Evolutionary conservation across 2,113 vertebrate genomes (phyloP).

Genomic region (Dasypus novemcinctus): DNA sequence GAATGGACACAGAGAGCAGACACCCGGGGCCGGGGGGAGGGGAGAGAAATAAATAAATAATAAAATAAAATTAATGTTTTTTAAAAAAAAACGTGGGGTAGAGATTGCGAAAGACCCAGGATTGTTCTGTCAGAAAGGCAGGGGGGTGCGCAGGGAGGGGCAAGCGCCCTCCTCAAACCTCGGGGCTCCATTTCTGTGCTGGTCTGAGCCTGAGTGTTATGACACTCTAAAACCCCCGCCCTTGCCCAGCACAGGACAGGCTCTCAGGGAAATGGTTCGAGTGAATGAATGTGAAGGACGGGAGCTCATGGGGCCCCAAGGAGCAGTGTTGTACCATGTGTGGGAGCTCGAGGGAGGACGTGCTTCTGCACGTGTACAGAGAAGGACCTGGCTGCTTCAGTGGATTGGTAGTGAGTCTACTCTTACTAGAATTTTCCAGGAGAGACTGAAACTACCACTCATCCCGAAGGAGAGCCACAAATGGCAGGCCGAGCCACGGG

Average conservation of each 20-base stretch:
- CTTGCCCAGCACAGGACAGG: neutral
- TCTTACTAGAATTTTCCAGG: neutral
- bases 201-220: neutral
- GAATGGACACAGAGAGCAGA: too few species aligned
- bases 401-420: neutral
- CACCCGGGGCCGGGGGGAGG: too few species aligned
- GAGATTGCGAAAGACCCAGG: neutral
- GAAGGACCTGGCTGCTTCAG: neutral
- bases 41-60: too few species aligned
- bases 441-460: neutral
- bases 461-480: neutral
- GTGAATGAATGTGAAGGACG: neutral
- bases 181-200: neutral
- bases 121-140: neutral
- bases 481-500: accelerated
- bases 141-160: accelerated
- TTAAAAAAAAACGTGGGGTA: neutral
- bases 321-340: neutral
- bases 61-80: too few species aligned
- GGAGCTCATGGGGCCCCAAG: neutral
- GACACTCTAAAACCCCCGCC: neutral
- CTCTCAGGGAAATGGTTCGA: neutral
- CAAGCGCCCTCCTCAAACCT: neutral
- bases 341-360: too few species aligned
- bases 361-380: too few species aligned